These are phyloP conservation scores for Sinhomidia bicolor DNA, from an alignment of 2,888 invertebrate species.

Conservation along the genomic window DNA sequence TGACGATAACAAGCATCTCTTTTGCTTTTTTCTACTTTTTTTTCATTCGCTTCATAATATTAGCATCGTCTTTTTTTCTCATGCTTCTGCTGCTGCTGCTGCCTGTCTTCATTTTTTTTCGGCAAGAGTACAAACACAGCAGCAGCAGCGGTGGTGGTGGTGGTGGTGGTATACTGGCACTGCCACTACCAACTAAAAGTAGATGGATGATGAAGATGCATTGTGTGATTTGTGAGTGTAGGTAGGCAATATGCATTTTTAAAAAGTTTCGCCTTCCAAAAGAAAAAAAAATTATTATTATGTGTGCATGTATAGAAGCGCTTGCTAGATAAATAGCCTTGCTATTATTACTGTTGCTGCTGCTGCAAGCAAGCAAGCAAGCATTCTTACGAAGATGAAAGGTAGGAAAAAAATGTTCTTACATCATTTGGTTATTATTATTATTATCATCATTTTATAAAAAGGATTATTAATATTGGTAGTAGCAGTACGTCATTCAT, in stretches of 20 bases:
- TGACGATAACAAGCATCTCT: constrained; percentile 68
- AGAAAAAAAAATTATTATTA: constrained; percentile 9
- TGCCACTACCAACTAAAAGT: not conserved
- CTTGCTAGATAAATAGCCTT: no score
- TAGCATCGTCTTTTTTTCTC: constrained; percentile 9
- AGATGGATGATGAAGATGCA: constrained; percentile 2
- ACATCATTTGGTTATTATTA: no score
- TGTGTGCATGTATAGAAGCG: not conserved
- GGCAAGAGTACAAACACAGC: not conserved
- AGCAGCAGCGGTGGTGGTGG: not conserved
- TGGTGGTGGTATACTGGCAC: constrained; percentile 17
- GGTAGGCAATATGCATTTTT: not conserved
- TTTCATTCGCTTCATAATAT: not conserved
- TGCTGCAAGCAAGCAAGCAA: no score
- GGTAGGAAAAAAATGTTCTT: no score
- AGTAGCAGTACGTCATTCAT: no score
- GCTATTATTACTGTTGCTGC: not conserved
- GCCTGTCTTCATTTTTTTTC: constrained; percentile 26
- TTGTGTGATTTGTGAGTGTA: not conserved
- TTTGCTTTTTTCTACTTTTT: not conserved
- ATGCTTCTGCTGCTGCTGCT: no score
- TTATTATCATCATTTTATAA: no score
- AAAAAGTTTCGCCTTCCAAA: not conserved
- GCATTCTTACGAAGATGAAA: no score
- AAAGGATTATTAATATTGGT: no score